These are phyloP conservation scores for Chloropsis cyanopogon DNA, from an alignment of 2,113 vertebrate species.

Conservation along the genomic window DNA sequence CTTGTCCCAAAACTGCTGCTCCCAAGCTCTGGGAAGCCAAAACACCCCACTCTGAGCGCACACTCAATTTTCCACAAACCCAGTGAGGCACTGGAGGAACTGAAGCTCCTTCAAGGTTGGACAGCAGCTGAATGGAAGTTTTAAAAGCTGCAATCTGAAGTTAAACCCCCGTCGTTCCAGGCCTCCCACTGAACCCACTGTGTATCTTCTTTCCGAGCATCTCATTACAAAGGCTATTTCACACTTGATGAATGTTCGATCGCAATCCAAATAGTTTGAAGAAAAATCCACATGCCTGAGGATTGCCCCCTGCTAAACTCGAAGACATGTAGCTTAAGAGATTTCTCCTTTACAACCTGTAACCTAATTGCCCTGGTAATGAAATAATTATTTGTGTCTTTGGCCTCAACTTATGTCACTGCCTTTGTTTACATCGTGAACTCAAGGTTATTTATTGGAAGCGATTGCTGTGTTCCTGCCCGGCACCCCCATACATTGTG, in stretches of 20 bases:
- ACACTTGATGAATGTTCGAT: constrained; percentile 20
- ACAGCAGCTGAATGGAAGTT: not conserved
- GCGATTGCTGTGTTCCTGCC: not conserved
- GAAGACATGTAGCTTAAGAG: not conserved
- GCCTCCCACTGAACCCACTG: not conserved
- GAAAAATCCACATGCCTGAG: not conserved
- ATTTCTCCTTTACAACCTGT: not conserved
- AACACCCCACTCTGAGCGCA: accelerated
- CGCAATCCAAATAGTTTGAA: not conserved
- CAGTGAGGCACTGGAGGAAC: not conserved
- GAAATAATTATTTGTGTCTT: constrained; percentile 21
- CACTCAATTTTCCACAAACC: not conserved
- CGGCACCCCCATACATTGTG: accelerated
- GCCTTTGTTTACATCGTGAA: not conserved
- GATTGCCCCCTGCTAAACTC: not conserved
- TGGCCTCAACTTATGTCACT: not conserved
- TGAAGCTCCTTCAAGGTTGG: not conserved
- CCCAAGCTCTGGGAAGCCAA: not conserved
- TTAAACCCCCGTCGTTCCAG: not conserved
- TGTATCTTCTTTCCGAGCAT: not conserved
- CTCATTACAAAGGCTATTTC: constrained; percentile 34
- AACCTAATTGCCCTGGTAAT: not conserved
- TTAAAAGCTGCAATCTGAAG: not conserved
- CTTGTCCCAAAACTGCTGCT: not conserved
- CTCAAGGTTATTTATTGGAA: not conserved